Evolutionary conservation across 2,113 vertebrate species (phyloP), one percentile per base, ranked within the genome.

Genomic region (Ailurus styani): DNA sequence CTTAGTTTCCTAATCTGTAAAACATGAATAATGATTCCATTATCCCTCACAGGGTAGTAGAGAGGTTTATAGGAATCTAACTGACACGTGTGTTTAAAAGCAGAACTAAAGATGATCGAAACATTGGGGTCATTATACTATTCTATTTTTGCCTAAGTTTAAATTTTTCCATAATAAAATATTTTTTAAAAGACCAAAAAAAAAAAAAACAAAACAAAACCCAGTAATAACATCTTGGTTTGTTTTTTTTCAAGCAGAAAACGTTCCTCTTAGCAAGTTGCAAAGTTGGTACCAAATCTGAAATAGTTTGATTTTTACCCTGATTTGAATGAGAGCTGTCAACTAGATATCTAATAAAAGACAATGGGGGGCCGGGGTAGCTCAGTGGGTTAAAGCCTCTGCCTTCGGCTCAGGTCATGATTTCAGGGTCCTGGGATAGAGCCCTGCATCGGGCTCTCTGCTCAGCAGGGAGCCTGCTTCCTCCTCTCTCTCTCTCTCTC

Each of bases 211-310:
- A 37, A 40, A 40, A 34, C 12, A 83, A 21, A 77, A 72, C 17
- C 66, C 3, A 50, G 34, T 57, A 84, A 34, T 52, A 66, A 34
- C 62, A 57, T 75, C 25, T 87, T 66, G 62, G 62, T 3, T 82
- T 29, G 5, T 84, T 96, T n/a, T 75, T 85, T 97, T 86, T n/a
- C 29, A 89, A 96, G 95, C 72, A 96, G 62, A 86, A 90, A 82
- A 91, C 60, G 88, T 85, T 83, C 55, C 73, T 95, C 79, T 55
- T 50, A 95, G 45, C 70, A 88, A 85, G 13, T 87, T 75, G 68
- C 90, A 91, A 75, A 62, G n/a, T 5, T 60, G 27, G 20, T 77
- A 77, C 7, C 23, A 68, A 68, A 87, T 82, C 52, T 85, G 25
- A 95, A 88, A 86, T 3, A 68, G 45, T 40, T 96, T 97, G 25